Evolutionary conservation across 2,888 invertebrate species (phyloP), one percentile per base, ranked within the genome.

Genomic region (Dryocosmus kuriphilus): DNA sequence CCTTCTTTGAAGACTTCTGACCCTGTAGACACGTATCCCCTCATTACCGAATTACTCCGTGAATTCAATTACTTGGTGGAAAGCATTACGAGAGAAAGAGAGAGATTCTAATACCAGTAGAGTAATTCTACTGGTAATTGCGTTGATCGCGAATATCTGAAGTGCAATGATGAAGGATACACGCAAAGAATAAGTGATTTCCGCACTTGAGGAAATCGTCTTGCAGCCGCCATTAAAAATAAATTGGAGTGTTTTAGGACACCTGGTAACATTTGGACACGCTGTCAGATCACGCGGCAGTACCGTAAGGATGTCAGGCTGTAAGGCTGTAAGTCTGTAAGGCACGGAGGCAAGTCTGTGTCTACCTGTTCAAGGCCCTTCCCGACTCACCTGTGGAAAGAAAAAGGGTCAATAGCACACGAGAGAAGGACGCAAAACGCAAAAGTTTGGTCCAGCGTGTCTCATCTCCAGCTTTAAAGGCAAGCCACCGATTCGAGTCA

Each of bases 361-460:
- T 85, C 85, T 88, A 87, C 88, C 86, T 87, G 88, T 86, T 84
- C 84, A 79, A 82, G 83, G 83, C 85, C 88, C 85, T 85, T 84
- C 84, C 83, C 85, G 85, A 82, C 87, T 88, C 89, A 89, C 89
- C 89, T 88, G 88, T 86, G 82, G 84, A 83, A 30, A 74, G 85
- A 85, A 89, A 89, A 89, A 88, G 87, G 89, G 89, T 89, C 89
- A 89, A 89, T 88, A 88, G 89, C 88, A 88, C 88, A 24, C 11
- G 24, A 65, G 16, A 14, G 38, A 65, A 62, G 62, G 35, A n/a
- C 11, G 19, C n/a, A 3, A 35, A 62, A 22, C n/a, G 32, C 32
- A 35, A 65, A 41, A 41, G 65, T 38, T 38, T 38, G 65, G n/a
- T 38, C 65, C 38, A 38, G 16, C 7, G 24, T 14, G 27, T 22